Evolutionary conservation across 2,113 vertebrate genomes (phyloP).

Genomic region (Psittacus erithacus): DNA sequence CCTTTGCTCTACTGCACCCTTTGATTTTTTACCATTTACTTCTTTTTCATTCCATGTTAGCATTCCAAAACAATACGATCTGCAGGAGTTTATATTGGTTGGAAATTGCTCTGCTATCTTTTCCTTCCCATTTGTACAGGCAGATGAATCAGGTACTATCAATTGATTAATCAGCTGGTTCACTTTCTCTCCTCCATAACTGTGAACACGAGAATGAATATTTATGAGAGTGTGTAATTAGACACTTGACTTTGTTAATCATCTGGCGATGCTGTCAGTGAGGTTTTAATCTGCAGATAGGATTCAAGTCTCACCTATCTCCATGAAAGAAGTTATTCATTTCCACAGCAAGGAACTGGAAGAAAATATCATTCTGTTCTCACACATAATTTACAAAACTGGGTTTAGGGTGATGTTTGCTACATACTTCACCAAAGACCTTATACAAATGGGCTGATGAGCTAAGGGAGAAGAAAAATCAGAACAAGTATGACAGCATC

Average conservation of each 20-base stretch:
- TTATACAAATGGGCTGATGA: neutral
- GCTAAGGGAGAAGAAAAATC: neutral
- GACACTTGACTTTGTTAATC: conserved; percentile 69
- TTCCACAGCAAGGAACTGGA: neutral
- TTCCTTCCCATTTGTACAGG: conserved; percentile 32
- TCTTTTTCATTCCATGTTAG: neutral
- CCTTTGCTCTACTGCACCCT: neutral
- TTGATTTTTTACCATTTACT: neutral
- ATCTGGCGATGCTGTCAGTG: conserved; percentile 36
- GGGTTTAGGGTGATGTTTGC: conserved; percentile 14
- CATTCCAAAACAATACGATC: neutral
- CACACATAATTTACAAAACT: conserved; percentile 21
- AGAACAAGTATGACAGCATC: neutral
- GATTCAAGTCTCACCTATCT: conserved; percentile 41
- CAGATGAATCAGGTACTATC: conserved; percentile 64
- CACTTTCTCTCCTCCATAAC: conserved; percentile 58
- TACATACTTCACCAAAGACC: neutral
- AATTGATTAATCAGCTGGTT: conserved; percentile 70
- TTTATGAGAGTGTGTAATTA: conserved; percentile 71
- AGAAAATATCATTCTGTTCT: neutral
- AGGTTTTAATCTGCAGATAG: conserved; percentile 25
- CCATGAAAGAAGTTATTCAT: conserved; percentile 4
- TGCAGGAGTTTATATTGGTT: neutral
- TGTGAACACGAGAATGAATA: conserved; percentile 70
- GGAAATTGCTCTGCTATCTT: conserved; percentile 18